Base-by-base conservation (phyloP, 2,888 invertebrate species). In the Metellina segmentata region DNA sequence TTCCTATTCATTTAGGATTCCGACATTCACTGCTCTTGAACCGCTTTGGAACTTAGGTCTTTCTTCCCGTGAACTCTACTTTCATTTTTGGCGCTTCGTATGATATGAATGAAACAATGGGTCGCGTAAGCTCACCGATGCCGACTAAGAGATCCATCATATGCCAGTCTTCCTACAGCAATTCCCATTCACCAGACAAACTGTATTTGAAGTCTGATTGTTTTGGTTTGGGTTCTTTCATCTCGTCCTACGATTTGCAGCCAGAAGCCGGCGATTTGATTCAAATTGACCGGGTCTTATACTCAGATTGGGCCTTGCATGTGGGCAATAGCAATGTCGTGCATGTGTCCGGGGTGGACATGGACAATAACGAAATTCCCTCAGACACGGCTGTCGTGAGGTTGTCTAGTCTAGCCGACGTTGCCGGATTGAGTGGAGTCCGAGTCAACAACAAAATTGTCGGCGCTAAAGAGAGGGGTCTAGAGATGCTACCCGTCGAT, bases 391-490 rank as follows among this genome's bases (percentile, higher is more conserved):
- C 94, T 0, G 78, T 91, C 6, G 94, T 94, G 6, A 78, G 93
- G 49, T 85, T 91, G 70, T 92, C 93, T 52, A 91, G 91, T 16
- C 83, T 94, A 70, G 77, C 81, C 0, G 93, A 93, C 7, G 93
- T 94, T 6, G 94, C 94, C 0, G 94, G 93, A 7, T 89, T 92
- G 52, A 93, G 93, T 89, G 92, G 93, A n/a, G 94, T 94, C 48
- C 93, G 94, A 11, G 94, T 94, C 6, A 94, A 94, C 93, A 94
- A 94, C 91, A 94, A 94, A 88, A 93, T 91, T n/a, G 94, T 94
- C 13, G 94, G 94, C 8, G 94, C 94, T 34, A 94, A 94, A 87
- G 94, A 94, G 48, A 90, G 94, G 6, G 92, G 93, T n/a, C 87
- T 94, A 53, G 89, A 90, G 5, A 87, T 94, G 7, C 81, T 94